Base-by-base conservation (phyloP, 2,888 invertebrate genomes). In the Protophormia terraenovae region DNA sequence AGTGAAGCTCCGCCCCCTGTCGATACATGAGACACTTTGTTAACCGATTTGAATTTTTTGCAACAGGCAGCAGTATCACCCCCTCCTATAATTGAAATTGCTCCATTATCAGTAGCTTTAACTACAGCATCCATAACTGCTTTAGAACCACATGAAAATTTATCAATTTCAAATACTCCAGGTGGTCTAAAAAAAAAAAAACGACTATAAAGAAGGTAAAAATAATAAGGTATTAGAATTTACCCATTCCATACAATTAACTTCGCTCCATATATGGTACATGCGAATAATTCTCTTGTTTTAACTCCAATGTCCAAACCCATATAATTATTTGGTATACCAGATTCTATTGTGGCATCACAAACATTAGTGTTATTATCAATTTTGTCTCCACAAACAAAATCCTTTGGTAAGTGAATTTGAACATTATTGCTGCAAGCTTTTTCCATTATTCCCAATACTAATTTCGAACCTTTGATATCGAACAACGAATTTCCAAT, bases 21-120 rank as follows among this genome's bases (percentile, higher is more conserved):
- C 86, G 97, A 97, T 0, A 98, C 98, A 90, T 98, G 98, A 8
- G 97, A 97, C 0, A 99, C 98, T 93, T 98, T 97, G 90, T 97
- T 96, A 91, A 99, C 99, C 0, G 99, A 98, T 73, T 96, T 95
- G 96, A 97, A 99, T 91, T 98, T 98, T 66, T 97, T 98, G 90
- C 97, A 97, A 92, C 98, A 98, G 1, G 99, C 98, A 0, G 99
- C 99, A 0, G 99, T 99, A 92, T 98, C 98, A 24, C 98, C 98
- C 10, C 98, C 98, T 93, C 98, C 98, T 90, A 99, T 98, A 88
- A 99, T 98, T 35, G 97, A 96, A 78, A 96, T 95, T 58, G 97
- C 94, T 77, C 99, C 99, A 27, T 94, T 94, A 77, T 94, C 93
- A 1, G 99, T 99, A 0, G 96, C 97, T 41, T 95, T 95, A 1